These are phyloP conservation scores for Natrix natrix DNA, from an alignment of 2,797 vertebrate genomes.

Conservation along the genomic window DNA sequence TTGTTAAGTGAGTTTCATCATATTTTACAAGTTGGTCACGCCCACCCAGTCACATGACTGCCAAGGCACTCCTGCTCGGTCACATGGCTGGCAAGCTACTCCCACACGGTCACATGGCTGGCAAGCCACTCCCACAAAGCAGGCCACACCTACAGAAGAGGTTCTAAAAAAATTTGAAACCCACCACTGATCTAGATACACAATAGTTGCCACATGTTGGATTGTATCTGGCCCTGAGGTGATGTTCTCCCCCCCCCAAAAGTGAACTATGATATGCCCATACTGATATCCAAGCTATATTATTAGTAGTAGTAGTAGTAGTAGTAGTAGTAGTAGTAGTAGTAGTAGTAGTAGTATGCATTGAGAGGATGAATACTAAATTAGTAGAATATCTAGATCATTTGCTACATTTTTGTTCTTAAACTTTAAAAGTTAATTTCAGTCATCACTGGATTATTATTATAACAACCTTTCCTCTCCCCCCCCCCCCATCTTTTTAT, in stretches of 20 bases:
- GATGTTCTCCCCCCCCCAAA: neutral
- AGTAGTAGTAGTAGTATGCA: neutral
- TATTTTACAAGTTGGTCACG: too few relatives aligned
- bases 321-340: neutral
- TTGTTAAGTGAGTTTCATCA: too few relatives aligned
- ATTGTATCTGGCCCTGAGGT: neutral
- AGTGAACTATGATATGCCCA: neutral
- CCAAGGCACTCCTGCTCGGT: too few relatives aligned
- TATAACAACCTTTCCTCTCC: neutral
- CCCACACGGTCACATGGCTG: too few relatives aligned
- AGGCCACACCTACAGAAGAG: too few relatives aligned
- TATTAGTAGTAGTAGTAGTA: neutral
- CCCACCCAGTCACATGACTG: too few relatives aligned
- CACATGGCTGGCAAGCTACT: too few relatives aligned
- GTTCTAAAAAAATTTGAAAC: too few relatives aligned
- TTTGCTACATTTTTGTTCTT: neutral
- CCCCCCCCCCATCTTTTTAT: neutral
- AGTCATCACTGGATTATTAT: neutral
- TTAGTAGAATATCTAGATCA: neutral
- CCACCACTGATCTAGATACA: neutral
- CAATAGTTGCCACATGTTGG: neutral
- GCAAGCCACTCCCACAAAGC: too few relatives aligned
- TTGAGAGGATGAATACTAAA: neutral
- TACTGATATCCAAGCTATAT: neutral
- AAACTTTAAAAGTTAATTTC: neutral